Percentiles rank a stretch among this genome's conserved stretches.
Conservation (phyloP, 2,888 invertebrate species). For the Xylota sylvarum region DNA sequence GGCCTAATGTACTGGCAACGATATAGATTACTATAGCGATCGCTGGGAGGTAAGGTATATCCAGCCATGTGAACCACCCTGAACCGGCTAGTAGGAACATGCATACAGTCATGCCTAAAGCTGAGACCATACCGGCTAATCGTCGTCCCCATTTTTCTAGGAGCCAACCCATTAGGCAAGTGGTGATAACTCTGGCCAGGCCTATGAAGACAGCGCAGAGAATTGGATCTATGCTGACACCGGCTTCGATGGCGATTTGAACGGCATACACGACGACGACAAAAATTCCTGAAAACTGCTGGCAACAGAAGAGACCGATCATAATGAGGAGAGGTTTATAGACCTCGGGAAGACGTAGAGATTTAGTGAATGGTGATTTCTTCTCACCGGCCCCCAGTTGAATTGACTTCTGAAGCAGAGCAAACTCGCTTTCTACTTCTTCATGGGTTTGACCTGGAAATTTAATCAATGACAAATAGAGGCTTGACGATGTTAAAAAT, state of each 20-base stretch:
- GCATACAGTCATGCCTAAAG: constrained; percentile 87
- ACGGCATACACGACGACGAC: constrained; percentile 91
- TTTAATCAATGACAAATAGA: not conserved
- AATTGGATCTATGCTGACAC: constrained; percentile 88
- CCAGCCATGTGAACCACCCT: constrained; percentile 83
- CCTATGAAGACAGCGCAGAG: constrained; percentile 89
- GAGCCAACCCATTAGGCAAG: constrained; percentile 87
- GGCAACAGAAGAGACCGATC: constrained; percentile 88
- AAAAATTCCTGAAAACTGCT: constrained; percentile 90
- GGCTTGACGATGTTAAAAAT: not conserved
- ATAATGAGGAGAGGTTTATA: constrained; percentile 85
- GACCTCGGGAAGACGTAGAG: constrained; percentile 82
- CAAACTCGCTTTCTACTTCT: constrained; percentile 81
- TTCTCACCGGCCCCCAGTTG: constrained; percentile 79
- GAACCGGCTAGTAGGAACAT: constrained; percentile 86
- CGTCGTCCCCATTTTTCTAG: constrained; percentile 88
- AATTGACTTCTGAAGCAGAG: constrained; percentile 80
- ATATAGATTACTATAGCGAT: constrained; percentile 82
- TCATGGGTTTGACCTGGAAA: constrained; percentile 80
- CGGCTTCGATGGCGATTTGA: constrained; percentile 87
- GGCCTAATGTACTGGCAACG: constrained; percentile 86
- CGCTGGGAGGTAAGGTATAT: constrained; percentile 81
- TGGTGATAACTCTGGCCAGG: constrained; percentile 87
- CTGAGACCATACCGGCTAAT: constrained; percentile 88
- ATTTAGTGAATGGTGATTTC: constrained; percentile 80